Conservation (phyloP, 2,797 vertebrate genomes). For the Acipenser oxyrinchus region DNA sequence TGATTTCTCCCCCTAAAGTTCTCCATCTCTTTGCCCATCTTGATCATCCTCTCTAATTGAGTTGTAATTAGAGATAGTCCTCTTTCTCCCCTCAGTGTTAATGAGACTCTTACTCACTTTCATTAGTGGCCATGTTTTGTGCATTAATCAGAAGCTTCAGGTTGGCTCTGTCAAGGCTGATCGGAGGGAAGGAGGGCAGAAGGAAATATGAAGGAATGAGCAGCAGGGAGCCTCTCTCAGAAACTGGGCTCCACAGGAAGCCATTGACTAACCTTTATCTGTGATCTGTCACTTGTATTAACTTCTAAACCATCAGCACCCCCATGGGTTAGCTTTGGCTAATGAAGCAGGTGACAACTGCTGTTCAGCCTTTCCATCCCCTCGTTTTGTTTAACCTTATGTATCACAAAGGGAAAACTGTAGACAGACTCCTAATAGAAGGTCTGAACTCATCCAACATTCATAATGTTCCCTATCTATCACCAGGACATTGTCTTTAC, state of each 20-base stretch:
- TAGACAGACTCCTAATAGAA: not conserved
- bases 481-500: not conserved
- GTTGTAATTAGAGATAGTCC: slow-evolving; percentile 39
- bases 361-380: slow-evolving; percentile 45
- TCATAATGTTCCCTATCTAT: not conserved
- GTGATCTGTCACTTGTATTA: slow-evolving; percentile 56
- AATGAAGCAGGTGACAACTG: slow-evolving; percentile 53
- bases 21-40: slow-evolving; percentile 31
- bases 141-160: slow-evolving; percentile 38
- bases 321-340: slow-evolving; percentile 44
- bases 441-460: not conserved
- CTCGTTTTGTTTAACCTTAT: slow-evolving; percentile 29
- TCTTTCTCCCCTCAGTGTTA: slow-evolving; percentile 33
- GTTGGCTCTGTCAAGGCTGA: slow-evolving; percentile 33
- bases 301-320: slow-evolving; percentile 63
- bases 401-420: not conserved
- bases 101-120: slow-evolving; percentile 45
- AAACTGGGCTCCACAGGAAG: slow-evolving; percentile 40
- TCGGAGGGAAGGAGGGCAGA: slow-evolving; percentile 36
- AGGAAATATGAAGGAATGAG: slow-evolving; percentile 34
- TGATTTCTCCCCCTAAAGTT: slow-evolving; percentile 33
- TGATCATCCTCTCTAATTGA: slow-evolving; percentile 33
- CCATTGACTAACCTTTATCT: slow-evolving; percentile 44
- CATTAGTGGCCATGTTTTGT: slow-evolving; percentile 41
- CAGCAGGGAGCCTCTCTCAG: slow-evolving; percentile 40